phyloP scores from a whole-genome alignment of 2,797 vertebrate species.

The Podargus strigoides region DNA sequence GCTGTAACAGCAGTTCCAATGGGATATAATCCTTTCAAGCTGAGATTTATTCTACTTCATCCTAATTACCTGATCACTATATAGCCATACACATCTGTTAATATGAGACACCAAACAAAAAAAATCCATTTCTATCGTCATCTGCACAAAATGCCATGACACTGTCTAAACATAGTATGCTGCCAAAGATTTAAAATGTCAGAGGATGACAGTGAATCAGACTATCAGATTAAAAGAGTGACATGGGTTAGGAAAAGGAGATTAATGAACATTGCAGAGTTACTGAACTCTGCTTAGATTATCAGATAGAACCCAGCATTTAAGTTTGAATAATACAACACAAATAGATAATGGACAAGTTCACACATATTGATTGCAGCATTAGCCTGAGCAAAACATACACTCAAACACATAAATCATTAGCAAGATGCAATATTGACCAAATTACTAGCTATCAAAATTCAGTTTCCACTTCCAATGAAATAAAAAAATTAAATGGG shows the following conservation, averaged over 20 bases:
- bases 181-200: conserved; percentile 38
- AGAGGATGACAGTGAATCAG: conserved; percentile 25
- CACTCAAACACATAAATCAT: not conserved
- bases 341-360: not conserved
- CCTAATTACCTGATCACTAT: conserved; percentile 29
- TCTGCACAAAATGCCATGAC: not conserved
- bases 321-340: not conserved
- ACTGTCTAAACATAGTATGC: not conserved
- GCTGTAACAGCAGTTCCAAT: not conserved
- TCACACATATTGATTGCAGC: not conserved
- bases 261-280: not conserved
- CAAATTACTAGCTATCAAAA: not conserved
- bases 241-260: not conserved
- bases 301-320: not conserved
- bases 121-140: not conserved
- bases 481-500: not conserved
- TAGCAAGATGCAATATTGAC: not conserved
- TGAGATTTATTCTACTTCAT: not conserved
- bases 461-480: not conserved
- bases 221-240: not conserved
- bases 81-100: conserved; percentile 1
- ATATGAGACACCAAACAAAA: not conserved
- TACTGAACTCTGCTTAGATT: not conserved
- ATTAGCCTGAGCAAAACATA: not conserved
- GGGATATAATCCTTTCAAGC: not conserved